Base-by-base conservation (phyloP, 2,113 vertebrate species). In the Agapornis roseicollis region DNA sequence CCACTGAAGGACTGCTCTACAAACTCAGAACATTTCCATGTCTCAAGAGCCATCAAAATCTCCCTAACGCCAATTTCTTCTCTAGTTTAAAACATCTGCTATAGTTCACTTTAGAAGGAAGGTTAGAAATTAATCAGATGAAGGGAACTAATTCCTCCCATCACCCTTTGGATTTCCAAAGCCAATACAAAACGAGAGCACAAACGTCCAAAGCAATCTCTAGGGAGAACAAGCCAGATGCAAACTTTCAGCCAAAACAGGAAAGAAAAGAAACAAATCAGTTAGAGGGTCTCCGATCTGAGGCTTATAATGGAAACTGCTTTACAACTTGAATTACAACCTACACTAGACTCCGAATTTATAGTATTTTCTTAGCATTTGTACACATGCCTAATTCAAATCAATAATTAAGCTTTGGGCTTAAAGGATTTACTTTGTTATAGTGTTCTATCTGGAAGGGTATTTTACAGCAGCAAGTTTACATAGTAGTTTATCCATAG, bases 381-480 rank as follows among this genome's bases (percentile, higher is more conserved):
- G 90, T 93, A 76, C 64, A 81, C 56, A 89, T 76, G 58, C 66
- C 41, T 95, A 96, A 85, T 95, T 94, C 70, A 90, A 95, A 94
- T 88, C 78, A 80, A 25, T 73, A 96, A 94, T 89, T 80, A 94
- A 89, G 60, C 68, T 71, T 85, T 49, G 68, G 68, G 74, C 63
- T 91, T 94, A 87, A 17, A 82, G 66, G 86, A 94, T 90, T 94
- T 93, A 82, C 78, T 92, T 87, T 89, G 66, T 90, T 93, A 70
- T 27, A 74, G 47, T 78, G 65, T 83, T 89, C 77, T 90, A 79
- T 66, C 92, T 89, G 90, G 86, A 80, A 92, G 66, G 33, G 24
- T 79, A 79, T 77, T 94, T 95, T 82, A 91, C 74, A 71, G 92
- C 80, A 94, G 80, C 74, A 82, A 85, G 65, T 94, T 96, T 91